Conservation (phyloP, 2,113 vertebrate genomes). For the Malurus cyaneus region DNA sequence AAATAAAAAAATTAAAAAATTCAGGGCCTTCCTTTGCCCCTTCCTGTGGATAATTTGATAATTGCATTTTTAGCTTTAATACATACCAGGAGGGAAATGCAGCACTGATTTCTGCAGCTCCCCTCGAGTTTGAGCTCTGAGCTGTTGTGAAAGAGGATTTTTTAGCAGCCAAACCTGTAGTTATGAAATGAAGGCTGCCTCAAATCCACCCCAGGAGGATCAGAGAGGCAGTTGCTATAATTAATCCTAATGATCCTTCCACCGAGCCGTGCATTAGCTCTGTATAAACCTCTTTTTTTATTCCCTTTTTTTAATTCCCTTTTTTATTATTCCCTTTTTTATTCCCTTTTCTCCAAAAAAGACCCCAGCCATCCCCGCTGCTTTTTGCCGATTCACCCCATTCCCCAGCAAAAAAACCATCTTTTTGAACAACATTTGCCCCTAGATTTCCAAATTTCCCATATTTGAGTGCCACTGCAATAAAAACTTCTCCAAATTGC, state of each 20-base stretch:
- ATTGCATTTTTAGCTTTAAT: not conserved
- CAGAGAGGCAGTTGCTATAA: slow-evolving; percentile 41
- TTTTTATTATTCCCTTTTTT: no score
- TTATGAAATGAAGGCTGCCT: slow-evolving; percentile 38
- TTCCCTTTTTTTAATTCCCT: no score
- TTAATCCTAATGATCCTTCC: slow-evolving; percentile 27
- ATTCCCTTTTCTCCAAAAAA: no score
- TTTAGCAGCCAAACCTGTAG: slow-evolving; percentile 23
- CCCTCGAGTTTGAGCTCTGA: rapidly evolving
- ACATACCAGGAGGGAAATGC: rapidly evolving
- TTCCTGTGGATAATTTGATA: not conserved
- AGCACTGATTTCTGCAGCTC: rapidly evolving
- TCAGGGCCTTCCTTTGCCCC: not conserved
- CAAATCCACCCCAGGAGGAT: slow-evolving; percentile 29
- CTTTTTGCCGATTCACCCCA: no score
- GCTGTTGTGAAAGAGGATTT: slow-evolving; percentile 44
- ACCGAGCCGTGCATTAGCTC: not conserved
- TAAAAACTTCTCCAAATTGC: not conserved
- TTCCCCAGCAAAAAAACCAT: not conserved
- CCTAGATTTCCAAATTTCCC: not conserved
- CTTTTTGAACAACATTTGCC: slow-evolving; percentile 4
- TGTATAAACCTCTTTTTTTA: not conserved
- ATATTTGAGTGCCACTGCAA: not conserved
- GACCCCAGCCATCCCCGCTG: no score
- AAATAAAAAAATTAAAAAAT: no score